A percentile compares a stretch with the other conserved stretches of the same genome.
phyloP scores from a whole-genome alignment of 1,140 invertebrate species.

The Drosophila quadrilineata region DNA sequence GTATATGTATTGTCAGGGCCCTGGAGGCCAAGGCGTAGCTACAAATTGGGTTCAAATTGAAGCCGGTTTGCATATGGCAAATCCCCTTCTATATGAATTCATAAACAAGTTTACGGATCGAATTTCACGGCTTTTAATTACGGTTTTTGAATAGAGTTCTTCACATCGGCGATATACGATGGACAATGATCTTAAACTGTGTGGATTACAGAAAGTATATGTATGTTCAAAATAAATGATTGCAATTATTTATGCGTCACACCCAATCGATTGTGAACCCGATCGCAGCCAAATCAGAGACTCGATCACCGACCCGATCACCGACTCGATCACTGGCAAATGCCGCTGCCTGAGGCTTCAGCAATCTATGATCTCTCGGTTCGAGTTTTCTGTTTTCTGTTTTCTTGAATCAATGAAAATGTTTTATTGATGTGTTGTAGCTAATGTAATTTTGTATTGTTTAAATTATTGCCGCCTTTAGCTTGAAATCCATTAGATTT shows the following conservation, averaged over 20 bases:
- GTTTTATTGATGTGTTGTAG: constrained; percentile 47
- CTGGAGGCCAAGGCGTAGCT: constrained; percentile 33
- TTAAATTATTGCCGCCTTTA: constrained; percentile 28
- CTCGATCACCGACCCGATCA: too few species aligned
- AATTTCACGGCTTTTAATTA: constrained; percentile 69
- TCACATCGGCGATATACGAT: constrained; percentile 28
- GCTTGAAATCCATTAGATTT: constrained; percentile 23
- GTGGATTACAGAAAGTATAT: constrained; percentile 27
- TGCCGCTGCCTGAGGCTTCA: constrained; percentile 13
- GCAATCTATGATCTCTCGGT: constrained; percentile 9
- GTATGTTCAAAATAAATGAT: constrained; percentile 64
- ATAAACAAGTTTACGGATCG: constrained; percentile 61
- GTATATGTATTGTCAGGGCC: constrained; percentile 38
- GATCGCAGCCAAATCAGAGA: too few species aligned
- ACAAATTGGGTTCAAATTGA: constrained; percentile 36
- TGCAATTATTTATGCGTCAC: constrained; percentile 74
- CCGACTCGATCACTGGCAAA: not conserved
- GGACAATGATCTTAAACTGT: too few species aligned
- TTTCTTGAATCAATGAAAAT: constrained; percentile 24
- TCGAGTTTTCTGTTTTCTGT: too few species aligned
- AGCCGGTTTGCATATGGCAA: constrained; percentile 25
- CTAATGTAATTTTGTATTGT: constrained; percentile 44
- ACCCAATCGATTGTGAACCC: constrained; percentile 53
- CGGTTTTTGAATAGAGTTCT: constrained; percentile 60
- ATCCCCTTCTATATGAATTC: constrained; percentile 13